Percentiles rank a stretch among this genome's conserved stretches.
These are phyloP conservation scores for Salvelinus namaycush DNA, from an alignment of 2,113 vertebrate genomes.

Conservation along the genomic window DNA sequence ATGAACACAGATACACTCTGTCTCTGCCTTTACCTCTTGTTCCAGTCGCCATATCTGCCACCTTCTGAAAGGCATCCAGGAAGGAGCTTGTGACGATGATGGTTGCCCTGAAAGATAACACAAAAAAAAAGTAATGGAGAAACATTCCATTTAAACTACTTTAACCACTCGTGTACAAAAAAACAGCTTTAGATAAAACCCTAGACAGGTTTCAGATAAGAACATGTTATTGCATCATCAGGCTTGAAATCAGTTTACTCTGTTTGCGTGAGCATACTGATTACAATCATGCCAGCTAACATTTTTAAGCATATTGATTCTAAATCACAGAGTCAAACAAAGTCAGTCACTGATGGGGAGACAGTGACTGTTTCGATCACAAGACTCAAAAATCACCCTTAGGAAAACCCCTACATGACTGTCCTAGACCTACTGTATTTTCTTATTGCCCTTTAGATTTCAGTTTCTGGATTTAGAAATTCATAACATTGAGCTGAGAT, in stretches of 20 bases:
- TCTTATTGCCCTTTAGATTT: too few relatives aligned
- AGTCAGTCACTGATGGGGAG: too few relatives aligned
- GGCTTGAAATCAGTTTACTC: not conserved
- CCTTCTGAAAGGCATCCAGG: conserved; percentile 84
- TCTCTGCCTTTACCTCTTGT: conserved; percentile 71
- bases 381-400: too few relatives aligned
- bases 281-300: not conserved
- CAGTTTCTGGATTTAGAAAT: too few relatives aligned
- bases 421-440: too few relatives aligned
- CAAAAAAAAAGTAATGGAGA: conserved; percentile 30
- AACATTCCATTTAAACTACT: not conserved
- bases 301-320: too few relatives aligned
- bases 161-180: not conserved
- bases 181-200: not conserved
- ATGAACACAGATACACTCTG: too few relatives aligned
- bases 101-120: conserved; percentile 70
- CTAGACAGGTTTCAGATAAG: not conserved
- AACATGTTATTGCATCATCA: not conserved
- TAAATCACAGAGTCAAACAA: too few relatives aligned
- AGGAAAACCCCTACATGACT: too few relatives aligned
- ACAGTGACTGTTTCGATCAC: too few relatives aligned
- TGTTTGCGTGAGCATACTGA: not conserved
- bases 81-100: conserved; percentile 79
- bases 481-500: too few relatives aligned
- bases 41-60: conserved; percentile 82